Percentiles rank a stretch among this genome's conserved stretches.
phyloP scores from a whole-genome alignment of 2,113 vertebrate species.

The Puma concolor region DNA sequence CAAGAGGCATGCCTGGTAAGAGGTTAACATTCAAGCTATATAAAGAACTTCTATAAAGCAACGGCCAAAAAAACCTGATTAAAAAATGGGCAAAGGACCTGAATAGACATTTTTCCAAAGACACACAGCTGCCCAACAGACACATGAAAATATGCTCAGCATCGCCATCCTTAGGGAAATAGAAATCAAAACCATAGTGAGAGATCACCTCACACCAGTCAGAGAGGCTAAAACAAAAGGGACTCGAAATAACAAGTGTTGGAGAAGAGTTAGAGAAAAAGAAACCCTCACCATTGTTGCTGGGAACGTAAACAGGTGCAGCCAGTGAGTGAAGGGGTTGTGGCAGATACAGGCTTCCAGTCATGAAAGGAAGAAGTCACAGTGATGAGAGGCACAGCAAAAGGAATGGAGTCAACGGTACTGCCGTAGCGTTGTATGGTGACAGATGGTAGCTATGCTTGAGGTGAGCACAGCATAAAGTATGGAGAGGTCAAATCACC shows the following conservation, averaged over 20 bases:
- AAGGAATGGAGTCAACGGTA: not conserved
- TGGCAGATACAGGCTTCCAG: not conserved
- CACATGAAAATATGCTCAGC: not conserved
- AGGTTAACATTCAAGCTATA: not conserved
- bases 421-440: not conserved
- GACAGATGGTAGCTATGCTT: not conserved
- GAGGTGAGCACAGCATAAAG: not conserved
- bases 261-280: not conserved
- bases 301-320: not conserved
- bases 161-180: not conserved
- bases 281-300: not conserved
- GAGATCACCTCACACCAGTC: not conserved
- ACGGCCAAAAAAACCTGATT: not conserved
- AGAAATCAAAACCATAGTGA: not conserved
- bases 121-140: not conserved
- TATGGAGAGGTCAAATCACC: not conserved
- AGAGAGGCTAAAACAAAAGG: not conserved
- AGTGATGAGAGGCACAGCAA: not conserved
- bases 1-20: not conserved
- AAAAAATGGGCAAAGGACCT: not conserved
- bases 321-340: not conserved
- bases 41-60: not conserved
- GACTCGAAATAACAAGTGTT: not conserved
- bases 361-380: not conserved
- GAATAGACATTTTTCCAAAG: not conserved